A percentile compares a stretch with the other conserved stretches of the same genome.
phyloP scores from a whole-genome alignment of 2,888 invertebrate species.

The Panzeria rudis region DNA sequence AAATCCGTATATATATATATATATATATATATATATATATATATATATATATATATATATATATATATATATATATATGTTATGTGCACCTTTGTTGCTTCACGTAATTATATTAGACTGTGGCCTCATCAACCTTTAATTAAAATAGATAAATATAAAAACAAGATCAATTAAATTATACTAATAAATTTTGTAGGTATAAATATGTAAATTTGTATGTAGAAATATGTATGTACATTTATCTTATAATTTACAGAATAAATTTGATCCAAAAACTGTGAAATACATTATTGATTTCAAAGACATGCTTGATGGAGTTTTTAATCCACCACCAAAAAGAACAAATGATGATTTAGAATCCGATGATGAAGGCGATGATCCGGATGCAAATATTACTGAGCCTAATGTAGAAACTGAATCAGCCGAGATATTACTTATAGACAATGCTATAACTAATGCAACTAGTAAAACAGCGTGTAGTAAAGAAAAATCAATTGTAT shows the following conservation, averaged over 20 bases:
- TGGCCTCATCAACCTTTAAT: too few species aligned
- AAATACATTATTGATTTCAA: conserved; percentile 80
- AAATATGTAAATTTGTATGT: too few species aligned
- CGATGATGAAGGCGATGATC: conserved; percentile 63
- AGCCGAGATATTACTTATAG: not conserved
- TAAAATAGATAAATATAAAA: too few species aligned
- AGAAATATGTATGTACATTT: not conserved
- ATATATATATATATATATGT: too few species aligned
- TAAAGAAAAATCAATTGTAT: conserved; percentile 13
- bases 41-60: too few species aligned
- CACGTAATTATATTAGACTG: too few species aligned
- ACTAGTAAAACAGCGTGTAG: too few species aligned
- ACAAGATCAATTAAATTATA: too few species aligned
- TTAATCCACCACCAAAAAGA: conserved; percentile 75
- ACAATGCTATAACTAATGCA: not conserved
- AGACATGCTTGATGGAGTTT: conserved; percentile 80
- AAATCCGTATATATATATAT: too few species aligned
- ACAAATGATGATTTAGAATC: conserved; percentile 66
- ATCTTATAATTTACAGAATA: conserved; percentile 76
- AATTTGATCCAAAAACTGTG: conserved; percentile 80
- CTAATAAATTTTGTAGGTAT: too few species aligned
- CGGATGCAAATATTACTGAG: conserved; percentile 25
- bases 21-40: too few species aligned
- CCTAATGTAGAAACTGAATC: conserved; percentile 39
- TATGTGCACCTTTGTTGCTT: too few species aligned